Conservation (phyloP, 1,140 invertebrate genomes). For the Leptinotarsa defecta region DNA sequence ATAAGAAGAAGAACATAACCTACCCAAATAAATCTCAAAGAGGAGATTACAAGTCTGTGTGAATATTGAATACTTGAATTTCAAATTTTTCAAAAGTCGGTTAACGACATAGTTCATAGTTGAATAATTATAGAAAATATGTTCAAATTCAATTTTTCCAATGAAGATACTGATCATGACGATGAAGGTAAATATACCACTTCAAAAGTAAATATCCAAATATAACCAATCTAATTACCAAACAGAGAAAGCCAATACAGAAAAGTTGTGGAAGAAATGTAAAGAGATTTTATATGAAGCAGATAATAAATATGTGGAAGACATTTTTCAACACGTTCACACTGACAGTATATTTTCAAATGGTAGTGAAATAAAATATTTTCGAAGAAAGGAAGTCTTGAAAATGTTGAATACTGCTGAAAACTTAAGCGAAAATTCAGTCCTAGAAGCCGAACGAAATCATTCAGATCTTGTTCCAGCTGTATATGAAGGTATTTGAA, state of each 20-base stretch:
- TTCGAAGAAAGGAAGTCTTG: background rate
- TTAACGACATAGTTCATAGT: too few species aligned
- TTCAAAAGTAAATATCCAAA: background rate
- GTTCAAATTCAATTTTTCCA: constrained; percentile 21
- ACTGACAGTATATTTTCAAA: background rate
- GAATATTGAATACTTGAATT: too few species aligned
- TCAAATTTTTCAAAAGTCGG: too few species aligned
- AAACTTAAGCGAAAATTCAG: constrained; percentile 40
- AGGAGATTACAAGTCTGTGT: too few species aligned
- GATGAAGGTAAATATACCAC: constrained; percentile 5
- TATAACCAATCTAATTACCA: constrained; percentile 1
- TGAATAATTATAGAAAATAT: background rate
- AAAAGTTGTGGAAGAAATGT: constrained; percentile 11
- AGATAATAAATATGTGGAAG: background rate
- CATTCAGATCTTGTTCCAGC: constrained; percentile 74
- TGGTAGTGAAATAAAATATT: constrained; percentile 4
- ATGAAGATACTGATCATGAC: too few species aligned
- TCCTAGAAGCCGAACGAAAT: constrained; percentile 66
- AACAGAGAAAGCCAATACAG: background rate
- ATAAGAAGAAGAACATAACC: too few species aligned
- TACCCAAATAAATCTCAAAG: too few species aligned
- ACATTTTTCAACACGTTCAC: background rate
- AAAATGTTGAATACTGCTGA: background rate
- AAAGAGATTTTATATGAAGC: background rate
- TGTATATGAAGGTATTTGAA: constrained; percentile 70